Evolutionary conservation across 2,113 vertebrate species (phyloP).

Genomic region (Pogona vitticeps): DNA sequence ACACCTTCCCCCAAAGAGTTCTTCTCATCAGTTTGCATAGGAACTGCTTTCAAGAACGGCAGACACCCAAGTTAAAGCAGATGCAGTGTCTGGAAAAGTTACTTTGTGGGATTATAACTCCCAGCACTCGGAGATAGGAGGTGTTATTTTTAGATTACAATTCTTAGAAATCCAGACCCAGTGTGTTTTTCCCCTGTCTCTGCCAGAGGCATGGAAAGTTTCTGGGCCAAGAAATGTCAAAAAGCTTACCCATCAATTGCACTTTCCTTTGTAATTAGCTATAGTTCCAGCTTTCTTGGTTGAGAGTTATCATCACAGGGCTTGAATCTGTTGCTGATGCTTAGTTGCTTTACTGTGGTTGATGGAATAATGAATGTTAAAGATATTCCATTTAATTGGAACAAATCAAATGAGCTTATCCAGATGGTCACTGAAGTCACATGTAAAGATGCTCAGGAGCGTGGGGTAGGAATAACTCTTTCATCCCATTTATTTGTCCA

Average conservation of each 20-base stretch:
- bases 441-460: not conserved
- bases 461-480: not conserved
- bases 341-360: not conserved
- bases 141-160: not conserved
- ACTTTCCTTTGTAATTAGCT: not conserved
- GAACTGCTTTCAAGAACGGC: not conserved
- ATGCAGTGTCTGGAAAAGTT: too few relatives aligned
- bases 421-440: not conserved
- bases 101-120: too few relatives aligned
- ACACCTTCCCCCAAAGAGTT: not conserved
- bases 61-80: too few relatives aligned
- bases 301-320: not conserved
- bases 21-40: not conserved
- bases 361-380: not conserved
- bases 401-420: not conserved
- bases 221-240: not conserved
- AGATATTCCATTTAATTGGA: not conserved
- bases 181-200: not conserved
- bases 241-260: not conserved
- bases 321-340: not conserved
- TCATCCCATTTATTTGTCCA: not conserved
- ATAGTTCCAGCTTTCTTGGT: not conserved
- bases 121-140: too few relatives aligned
- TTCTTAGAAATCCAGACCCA: not conserved
- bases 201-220: not conserved